These are phyloP conservation scores for Holacanthella duospinosa DNA, from an alignment of 2,888 invertebrate species.

Conservation along the genomic window DNA sequence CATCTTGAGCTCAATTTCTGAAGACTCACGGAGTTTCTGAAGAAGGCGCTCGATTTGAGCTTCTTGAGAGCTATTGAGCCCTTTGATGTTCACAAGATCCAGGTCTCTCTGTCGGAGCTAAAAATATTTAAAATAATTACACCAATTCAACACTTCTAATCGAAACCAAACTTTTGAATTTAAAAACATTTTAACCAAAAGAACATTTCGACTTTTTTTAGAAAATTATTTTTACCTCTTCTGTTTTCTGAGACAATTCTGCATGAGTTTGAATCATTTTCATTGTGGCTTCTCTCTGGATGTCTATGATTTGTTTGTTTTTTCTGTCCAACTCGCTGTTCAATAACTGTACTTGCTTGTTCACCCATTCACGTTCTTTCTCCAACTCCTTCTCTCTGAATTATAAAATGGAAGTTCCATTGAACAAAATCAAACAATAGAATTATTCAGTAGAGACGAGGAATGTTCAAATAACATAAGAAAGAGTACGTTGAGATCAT, in stretches of 20 bases:
- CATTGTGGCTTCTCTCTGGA: slow-evolving; percentile 61
- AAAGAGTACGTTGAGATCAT: background rate
- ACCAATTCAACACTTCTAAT: background rate
- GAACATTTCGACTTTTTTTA: background rate
- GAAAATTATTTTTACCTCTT: slow-evolving; percentile 55
- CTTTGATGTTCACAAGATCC: slow-evolving; percentile 56
- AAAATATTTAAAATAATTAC: background rate
- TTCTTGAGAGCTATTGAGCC: slow-evolving; percentile 57
- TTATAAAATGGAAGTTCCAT: too few species aligned
- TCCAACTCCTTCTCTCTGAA: slow-evolving; percentile 64
- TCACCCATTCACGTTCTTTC: slow-evolving; percentile 64
- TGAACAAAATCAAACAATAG: background rate
- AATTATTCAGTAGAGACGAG: background rate
- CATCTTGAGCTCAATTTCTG: slow-evolving; percentile 58
- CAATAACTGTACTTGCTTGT: slow-evolving; percentile 65
- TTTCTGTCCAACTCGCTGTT: slow-evolving; percentile 67
- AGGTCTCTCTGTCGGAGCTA: slow-evolving; percentile 57
- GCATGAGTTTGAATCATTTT: slow-evolving; percentile 58
- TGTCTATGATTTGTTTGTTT: slow-evolving; percentile 63
- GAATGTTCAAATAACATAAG: background rate
- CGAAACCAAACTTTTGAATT: background rate
- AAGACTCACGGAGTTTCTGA: slow-evolving; percentile 60
- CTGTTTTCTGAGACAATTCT: slow-evolving; percentile 63
- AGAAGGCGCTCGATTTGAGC: slow-evolving; percentile 58
- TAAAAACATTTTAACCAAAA: too few species aligned